Evolutionary conservation across 2,888 invertebrate species (phyloP).

Genomic region (Perizoma flavofasciatum): DNA sequence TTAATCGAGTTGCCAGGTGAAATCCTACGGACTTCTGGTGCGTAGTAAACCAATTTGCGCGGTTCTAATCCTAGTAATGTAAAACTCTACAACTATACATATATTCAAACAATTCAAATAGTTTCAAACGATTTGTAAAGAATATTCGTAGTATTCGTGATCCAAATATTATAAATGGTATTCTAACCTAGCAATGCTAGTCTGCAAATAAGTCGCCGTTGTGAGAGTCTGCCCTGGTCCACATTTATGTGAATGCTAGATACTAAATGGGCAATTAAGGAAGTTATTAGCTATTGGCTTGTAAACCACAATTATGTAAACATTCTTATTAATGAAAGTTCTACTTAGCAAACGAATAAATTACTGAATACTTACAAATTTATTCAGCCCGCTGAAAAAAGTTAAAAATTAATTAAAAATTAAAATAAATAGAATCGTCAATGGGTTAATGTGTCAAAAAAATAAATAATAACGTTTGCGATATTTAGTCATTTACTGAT

Average conservation of each 20-base stretch:
- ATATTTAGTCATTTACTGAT: constrained; percentile 48
- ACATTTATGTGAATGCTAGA: constrained; percentile 43
- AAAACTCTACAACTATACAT: not conserved
- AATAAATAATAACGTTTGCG: constrained; percentile 35
- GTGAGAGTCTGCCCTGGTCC: constrained; percentile 47
- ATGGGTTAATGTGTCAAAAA: constrained; percentile 46
- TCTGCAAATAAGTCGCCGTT: constrained; percentile 36
- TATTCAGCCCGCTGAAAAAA: not conserved
- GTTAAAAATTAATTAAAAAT: not conserved
- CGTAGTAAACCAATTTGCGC: constrained; percentile 48
- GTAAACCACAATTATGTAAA: not conserved
- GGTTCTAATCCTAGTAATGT: constrained; percentile 34
- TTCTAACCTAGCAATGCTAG: constrained; percentile 40
- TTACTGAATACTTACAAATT: not conserved
- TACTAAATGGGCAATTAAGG: constrained; percentile 20
- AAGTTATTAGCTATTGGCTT: not conserved
- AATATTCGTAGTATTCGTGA: constrained; percentile 23
- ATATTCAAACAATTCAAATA: not conserved
- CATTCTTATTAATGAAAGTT: constrained; percentile 11
- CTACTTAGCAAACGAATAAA: not conserved
- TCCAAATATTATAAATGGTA: constrained; percentile 43
- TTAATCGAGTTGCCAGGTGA: constrained; percentile 40
- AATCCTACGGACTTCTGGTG: constrained; percentile 40
- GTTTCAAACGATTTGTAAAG: not conserved
- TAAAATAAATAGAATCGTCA: constrained; percentile 25